These are phyloP conservation scores for Halictus rubicundus DNA, from an alignment of 1,140 invertebrate species.

Conservation along the genomic window DNA sequence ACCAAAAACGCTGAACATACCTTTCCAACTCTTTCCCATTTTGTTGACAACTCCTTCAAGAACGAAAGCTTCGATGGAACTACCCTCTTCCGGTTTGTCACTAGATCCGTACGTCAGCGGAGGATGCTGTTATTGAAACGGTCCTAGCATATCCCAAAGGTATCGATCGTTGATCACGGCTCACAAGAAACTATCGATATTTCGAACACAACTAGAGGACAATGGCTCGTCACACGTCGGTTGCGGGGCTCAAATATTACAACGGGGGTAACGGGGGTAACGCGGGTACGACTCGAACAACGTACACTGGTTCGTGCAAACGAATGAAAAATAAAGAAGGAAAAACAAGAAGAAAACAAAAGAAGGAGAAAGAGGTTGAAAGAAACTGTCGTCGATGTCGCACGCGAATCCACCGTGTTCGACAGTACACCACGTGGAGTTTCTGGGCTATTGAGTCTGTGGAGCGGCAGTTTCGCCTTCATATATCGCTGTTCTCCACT, in stretches of 20 bases:
- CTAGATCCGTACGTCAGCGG: not conserved
- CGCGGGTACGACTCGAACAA: not conserved
- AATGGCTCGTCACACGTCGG: constrained; percentile 16
- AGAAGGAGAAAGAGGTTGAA: not conserved
- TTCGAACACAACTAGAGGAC: not conserved
- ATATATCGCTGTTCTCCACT: constrained; percentile 75
- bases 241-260: not conserved
- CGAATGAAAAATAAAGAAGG: not conserved
- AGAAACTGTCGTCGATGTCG: not conserved
- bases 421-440: constrained; percentile 65
- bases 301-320: not conserved
- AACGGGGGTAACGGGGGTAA: not conserved
- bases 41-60: not conserved
- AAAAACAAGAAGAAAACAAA: not conserved
- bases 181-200: constrained; percentile 5
- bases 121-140: constrained; percentile 6
- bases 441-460: constrained; percentile 76
- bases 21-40: constrained; percentile 74
- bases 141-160: not conserved
- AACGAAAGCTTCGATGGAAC: not conserved
- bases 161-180: constrained; percentile 19
- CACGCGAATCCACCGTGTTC: constrained; percentile 12
- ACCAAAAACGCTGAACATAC: constrained; percentile 55
- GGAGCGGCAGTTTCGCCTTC: constrained; percentile 77
- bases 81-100: constrained; percentile 12